Conservation (phyloP, 1,140 invertebrate species). For the Caenorhabditis elegans region WBcel235 BX284605.5:6794001-6794500, state of each 20-base stretch:
- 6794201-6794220: no score
- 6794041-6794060: constrained; percentile 32
- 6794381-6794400: no score
- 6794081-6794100: neutral
- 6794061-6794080: constrained; percentile 1
- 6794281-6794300: neutral
- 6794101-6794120: neutral
- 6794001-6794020: constrained; percentile 31
- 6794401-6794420: no score
- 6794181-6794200: no score
- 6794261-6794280: neutral
- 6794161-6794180: no score
- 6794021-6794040: constrained; percentile 17
- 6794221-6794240: neutral
- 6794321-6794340: no score
- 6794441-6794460: no score
- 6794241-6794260: neutral
- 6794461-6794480: neutral
- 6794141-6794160: neutral
- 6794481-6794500: neutral
- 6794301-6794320: no score
- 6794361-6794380: no score
- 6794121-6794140: neutral
- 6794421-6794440: no score
- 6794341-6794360: no score